phyloP scores from a whole-genome alignment of 2,888 invertebrate genomes.

The Drosophila imparisetae region DNA sequence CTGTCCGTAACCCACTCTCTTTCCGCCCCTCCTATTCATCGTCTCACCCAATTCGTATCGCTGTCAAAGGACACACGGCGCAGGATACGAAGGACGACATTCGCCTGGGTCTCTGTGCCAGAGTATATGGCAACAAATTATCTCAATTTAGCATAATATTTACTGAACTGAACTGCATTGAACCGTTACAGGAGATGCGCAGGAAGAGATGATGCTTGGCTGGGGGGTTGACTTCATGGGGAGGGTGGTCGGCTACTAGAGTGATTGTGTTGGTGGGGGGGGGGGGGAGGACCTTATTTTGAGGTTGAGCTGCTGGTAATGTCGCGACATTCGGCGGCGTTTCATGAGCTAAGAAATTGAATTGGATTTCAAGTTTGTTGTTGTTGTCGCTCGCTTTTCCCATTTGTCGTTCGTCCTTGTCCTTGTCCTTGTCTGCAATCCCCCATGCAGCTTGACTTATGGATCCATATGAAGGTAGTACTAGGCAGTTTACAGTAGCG shows the following conservation, averaged over 20 bases:
- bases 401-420: constrained; percentile 25
- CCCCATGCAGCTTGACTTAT: constrained; percentile 59
- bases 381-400: constrained; percentile 26
- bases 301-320: constrained; percentile 33
- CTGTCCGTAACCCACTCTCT: constrained; percentile 30
- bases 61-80: not conserved
- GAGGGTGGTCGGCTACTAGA: not conserved
- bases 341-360: constrained; percentile 74
- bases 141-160: constrained; percentile 79
- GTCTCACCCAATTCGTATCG: not conserved
- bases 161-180: constrained; percentile 75
- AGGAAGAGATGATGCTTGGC: constrained; percentile 6
- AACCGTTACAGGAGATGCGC: constrained; percentile 41
- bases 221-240: not conserved
- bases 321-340: constrained; percentile 60
- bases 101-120: constrained; percentile 20
- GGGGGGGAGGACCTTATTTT: constrained; percentile 2
- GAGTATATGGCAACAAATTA: constrained; percentile 74
- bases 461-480: constrained; percentile 23
- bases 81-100: constrained; percentile 23
- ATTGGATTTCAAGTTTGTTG: constrained; percentile 62
- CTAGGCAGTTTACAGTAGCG: constrained; percentile 35
- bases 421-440: constrained; percentile 18
- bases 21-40: not conserved
- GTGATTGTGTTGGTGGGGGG: not conserved